Base-by-base conservation (phyloP, 2,113 vertebrate species). In the Zosterops hypoxanthus region DNA sequence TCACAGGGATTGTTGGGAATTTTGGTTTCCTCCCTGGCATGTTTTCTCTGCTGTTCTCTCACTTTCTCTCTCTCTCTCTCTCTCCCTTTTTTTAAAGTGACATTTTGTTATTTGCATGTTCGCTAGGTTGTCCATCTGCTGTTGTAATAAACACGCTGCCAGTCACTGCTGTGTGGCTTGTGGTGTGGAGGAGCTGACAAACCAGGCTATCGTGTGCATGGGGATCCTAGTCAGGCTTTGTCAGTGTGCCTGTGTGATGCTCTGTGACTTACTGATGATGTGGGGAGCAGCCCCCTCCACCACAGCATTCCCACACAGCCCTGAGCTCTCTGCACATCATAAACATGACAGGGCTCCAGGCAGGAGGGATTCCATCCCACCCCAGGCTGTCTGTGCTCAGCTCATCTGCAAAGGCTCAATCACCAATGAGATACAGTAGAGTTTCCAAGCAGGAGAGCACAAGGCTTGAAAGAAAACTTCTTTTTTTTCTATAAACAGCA, bases 101-200 rank as follows among this genome's bases (percentile, higher is more conserved):
- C 88, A 86, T 95, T 94, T 95, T 20, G 6, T 86, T 75, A 84
- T 92, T 92, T 94, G 42, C 55, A 68, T 65, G 26, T 92, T 78
- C 4, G 42, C 84, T 85, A 9, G 42, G 72, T 50, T 91, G 82
- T 93, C 97, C 94, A 89, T 96, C 96, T 97, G 97, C 95, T 55
- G 24, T 78, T 91, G 63, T 87, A 88, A 90, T 75, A 57, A 39
- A 57, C 88, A 65, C 17, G 23, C 68, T 86, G 64, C 91, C 73
- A 94, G 91, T 90, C 79, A 22, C 70, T 1, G 21, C 79, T 66
- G 72, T 31, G 71, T 80, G 65, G 57, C 56, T 88, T 3, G 2
- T 25, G 22, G 81, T 47, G 87, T 55, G 82, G 76, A 86, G 86
- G 81, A 92, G 84, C 87, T 93, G 88, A 68, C 80, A 70, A 82